Evolutionary conservation across 2,797 vertebrate species (phyloP).

Genomic region (Diplodus sargus): DNA sequence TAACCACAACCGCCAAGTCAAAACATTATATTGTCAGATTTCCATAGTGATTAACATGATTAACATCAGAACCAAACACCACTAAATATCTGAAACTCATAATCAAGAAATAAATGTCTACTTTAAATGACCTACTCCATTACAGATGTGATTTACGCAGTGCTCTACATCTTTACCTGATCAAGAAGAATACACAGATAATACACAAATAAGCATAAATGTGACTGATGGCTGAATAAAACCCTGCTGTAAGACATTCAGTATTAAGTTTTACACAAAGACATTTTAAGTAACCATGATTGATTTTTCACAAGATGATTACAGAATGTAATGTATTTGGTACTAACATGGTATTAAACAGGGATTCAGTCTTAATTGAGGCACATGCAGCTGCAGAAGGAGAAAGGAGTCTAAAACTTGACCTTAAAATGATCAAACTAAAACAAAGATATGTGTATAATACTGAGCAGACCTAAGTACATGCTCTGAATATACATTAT

Average conservation of each 20-base stretch:
- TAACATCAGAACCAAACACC: not conserved
- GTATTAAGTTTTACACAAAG: not conserved
- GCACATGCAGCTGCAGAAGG: not conserved
- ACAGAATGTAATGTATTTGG: not conserved
- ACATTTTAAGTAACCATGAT: not conserved
- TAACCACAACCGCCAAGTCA: not conserved
- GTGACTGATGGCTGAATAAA: not conserved
- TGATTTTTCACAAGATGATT: not conserved
- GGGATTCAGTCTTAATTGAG: not conserved
- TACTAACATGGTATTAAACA: not conserved
- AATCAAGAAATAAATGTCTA: not conserved
- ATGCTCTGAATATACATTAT: not conserved
- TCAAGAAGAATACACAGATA: not conserved
- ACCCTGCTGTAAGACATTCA: not conserved
- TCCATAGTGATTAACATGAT: not conserved
- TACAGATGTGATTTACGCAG: not conserved
- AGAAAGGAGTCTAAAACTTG: not conserved
- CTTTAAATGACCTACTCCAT: not conserved
- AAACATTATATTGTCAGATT: not conserved
- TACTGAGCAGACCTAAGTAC: not conserved
- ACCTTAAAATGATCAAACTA: not conserved
- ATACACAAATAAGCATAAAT: not conserved
- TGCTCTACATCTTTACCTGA: not conserved
- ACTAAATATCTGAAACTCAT: not conserved
- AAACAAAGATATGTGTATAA: not conserved